phyloP scores from a whole-genome alignment of 2,888 invertebrate species.

The Nesidiocoris tenuis region DNA sequence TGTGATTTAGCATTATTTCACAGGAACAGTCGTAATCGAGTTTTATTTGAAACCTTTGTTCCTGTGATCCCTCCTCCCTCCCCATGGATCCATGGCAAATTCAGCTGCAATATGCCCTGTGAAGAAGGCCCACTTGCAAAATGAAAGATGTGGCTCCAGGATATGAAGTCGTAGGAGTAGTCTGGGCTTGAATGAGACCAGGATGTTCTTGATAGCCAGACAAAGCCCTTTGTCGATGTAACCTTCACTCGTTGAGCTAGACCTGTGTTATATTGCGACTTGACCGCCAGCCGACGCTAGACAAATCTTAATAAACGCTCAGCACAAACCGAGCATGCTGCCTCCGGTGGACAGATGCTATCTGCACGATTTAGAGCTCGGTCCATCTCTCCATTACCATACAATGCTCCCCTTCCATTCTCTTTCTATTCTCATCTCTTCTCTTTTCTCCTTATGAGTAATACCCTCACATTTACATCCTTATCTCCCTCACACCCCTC shows the following conservation, averaged over 20 bases:
- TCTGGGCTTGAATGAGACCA: background rate
- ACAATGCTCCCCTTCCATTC: slow-evolving; percentile 37
- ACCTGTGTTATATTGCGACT: background rate
- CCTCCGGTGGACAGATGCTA: slow-evolving; percentile 40
- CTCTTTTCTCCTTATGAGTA: slow-evolving; percentile 38
- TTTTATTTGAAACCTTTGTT: too few species aligned
- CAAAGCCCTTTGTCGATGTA: background rate
- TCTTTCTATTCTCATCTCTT: background rate
- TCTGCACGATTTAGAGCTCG: slow-evolving; percentile 41
- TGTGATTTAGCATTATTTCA: too few species aligned
- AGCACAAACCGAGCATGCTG: slow-evolving; percentile 8
- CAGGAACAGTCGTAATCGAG: too few species aligned
- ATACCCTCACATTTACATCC: slow-evolving; percentile 44
- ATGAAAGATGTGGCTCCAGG: too few species aligned
- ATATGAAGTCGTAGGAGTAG: too few species aligned
- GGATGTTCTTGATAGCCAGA: background rate
- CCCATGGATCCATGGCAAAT: too few species aligned
- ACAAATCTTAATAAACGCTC: slow-evolving; percentile 42
- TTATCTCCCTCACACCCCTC: slow-evolving; percentile 44
- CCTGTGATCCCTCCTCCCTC: too few species aligned
- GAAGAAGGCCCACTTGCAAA: too few species aligned
- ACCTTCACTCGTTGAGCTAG: background rate
- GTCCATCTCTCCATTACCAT: slow-evolving; percentile 43
- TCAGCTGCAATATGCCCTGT: too few species aligned
- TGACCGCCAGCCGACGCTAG: background rate